These are phyloP conservation scores for Leucoraja ocellata DNA, from an alignment of 2,797 vertebrate genomes.

Conservation along the genomic window DNA sequence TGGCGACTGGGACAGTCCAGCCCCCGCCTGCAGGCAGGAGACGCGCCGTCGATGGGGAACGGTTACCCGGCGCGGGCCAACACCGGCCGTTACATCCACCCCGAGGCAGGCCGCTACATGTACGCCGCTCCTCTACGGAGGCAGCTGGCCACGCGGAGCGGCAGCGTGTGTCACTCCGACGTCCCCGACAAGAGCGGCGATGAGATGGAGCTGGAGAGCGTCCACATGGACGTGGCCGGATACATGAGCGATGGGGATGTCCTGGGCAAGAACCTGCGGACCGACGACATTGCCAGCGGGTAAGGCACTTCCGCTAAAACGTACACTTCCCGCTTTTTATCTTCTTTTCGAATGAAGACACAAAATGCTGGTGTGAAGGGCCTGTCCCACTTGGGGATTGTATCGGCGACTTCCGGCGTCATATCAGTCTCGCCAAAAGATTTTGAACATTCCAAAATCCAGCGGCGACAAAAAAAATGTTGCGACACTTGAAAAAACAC, in stretches of 20 bases:
- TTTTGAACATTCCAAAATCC: no score
- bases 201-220: constrained; percentile 66
- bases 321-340: background rate
- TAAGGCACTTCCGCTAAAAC: constrained; percentile 51
- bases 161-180: constrained; percentile 58
- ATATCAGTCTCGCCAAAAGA: no score
- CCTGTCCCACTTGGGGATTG: no score
- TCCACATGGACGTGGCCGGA: constrained; percentile 76
- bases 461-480: no score
- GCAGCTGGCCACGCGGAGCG: constrained; percentile 69
- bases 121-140: constrained; percentile 75
- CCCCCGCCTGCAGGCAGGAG: constrained; percentile 76
- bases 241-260: constrained; percentile 97
- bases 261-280: constrained; percentile 78
- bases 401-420: no score
- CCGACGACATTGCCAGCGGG: constrained; percentile 87
- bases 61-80: constrained; percentile 64
- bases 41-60: constrained; percentile 68
- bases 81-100: constrained; percentile 58
- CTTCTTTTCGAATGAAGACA: background rate
- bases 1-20: constrained; percentile 74
- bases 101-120: constrained; percentile 66
- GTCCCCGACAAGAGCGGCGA: constrained; percentile 63
- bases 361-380: no score
- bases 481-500: no score